Evolutionary conservation across 2,113 vertebrate species (phyloP).

Genomic region (Pleuronectes platessa): DNA sequence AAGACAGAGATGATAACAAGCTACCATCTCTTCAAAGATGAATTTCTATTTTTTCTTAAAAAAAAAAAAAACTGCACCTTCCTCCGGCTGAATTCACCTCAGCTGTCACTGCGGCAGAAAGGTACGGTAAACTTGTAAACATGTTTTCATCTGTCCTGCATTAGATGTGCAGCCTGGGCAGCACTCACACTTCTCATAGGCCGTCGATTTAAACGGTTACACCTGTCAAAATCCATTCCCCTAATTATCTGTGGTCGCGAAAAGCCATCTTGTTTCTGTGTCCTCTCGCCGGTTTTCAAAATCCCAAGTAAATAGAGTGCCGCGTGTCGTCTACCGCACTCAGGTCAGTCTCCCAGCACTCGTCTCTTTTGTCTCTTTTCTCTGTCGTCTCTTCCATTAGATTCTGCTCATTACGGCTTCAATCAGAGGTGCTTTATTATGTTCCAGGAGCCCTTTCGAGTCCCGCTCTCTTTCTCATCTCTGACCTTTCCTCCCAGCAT

Average conservation of each 20-base stretch:
- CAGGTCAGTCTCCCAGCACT: constrained; percentile 11
- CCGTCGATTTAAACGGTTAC: too few relatives aligned
- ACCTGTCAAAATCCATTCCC: too few relatives aligned
- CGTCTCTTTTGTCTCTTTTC: constrained; percentile 41
- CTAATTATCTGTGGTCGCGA: too few relatives aligned
- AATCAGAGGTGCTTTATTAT: constrained; percentile 46
- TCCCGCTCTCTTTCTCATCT: constrained; percentile 30
- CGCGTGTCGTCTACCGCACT: constrained; percentile 19
- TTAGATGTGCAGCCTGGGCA: constrained; percentile 1
- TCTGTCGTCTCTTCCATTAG: constrained; percentile 38
- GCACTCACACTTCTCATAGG: not conserved
- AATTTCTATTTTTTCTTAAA: not conserved
- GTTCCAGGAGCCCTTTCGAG: constrained; percentile 19
- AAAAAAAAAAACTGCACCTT: constrained; percentile 11
- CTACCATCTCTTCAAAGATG: not conserved
- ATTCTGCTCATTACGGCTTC: constrained; percentile 45
- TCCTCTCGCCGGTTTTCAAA: not conserved
- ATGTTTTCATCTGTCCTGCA: constrained; percentile 27
- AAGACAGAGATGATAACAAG: not conserved
- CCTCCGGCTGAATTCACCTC: constrained; percentile 13
- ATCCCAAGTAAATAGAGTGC: not conserved
- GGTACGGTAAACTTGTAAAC: constrained; percentile 7
- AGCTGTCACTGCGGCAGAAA: constrained; percentile 1
- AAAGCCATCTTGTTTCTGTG: too few relatives aligned
- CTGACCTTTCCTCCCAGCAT: constrained; percentile 61